These are phyloP conservation scores for Cryptophagus acutangulus DNA, from an alignment of 2,888 invertebrate species.

Conservation along the genomic window DNA sequence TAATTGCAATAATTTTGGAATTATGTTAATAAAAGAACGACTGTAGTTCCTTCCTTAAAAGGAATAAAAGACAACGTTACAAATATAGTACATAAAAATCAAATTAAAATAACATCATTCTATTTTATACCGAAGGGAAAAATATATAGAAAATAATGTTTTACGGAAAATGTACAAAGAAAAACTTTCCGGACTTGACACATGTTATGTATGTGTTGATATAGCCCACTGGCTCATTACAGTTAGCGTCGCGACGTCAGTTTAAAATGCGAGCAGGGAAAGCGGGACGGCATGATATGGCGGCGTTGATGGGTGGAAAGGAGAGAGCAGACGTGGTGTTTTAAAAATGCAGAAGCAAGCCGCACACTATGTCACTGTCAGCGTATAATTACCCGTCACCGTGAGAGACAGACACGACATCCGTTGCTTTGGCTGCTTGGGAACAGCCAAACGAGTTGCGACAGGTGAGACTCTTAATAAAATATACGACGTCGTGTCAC, in stretches of 20 bases:
- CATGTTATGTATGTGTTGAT: conserved; percentile 5
- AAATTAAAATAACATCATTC: too few species aligned
- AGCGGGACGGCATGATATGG: too few species aligned
- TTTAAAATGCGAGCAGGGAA: conserved; percentile 1
- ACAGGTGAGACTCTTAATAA: conserved; percentile 49
- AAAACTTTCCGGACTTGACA: too few species aligned
- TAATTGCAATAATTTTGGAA: too few species aligned
- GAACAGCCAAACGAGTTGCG: conserved; percentile 45
- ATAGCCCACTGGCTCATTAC: conserved; percentile 4
- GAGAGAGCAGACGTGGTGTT: conserved; percentile 19
- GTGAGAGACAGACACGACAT: conserved; percentile 45
- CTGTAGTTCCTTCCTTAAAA: too few species aligned
- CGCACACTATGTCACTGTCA: conserved; percentile 48
- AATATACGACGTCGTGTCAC: conserved; percentile 43
- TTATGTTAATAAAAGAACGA: too few species aligned
- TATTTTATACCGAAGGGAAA: too few species aligned
- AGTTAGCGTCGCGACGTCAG: conserved; percentile 4
- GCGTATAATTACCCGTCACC: conserved; percentile 48
- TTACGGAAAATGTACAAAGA: too few species aligned
- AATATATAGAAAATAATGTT: too few species aligned
- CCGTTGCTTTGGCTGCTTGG: conserved; percentile 43
- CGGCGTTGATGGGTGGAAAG: too few species aligned
- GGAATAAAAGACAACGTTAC: too few species aligned
- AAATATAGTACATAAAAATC: too few species aligned
- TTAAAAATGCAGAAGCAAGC: conserved; percentile 46